These are phyloP conservation scores for Cryptocheilus praepositus DNA, from an alignment of 2,888 invertebrate species.

Conservation along the genomic window DNA sequence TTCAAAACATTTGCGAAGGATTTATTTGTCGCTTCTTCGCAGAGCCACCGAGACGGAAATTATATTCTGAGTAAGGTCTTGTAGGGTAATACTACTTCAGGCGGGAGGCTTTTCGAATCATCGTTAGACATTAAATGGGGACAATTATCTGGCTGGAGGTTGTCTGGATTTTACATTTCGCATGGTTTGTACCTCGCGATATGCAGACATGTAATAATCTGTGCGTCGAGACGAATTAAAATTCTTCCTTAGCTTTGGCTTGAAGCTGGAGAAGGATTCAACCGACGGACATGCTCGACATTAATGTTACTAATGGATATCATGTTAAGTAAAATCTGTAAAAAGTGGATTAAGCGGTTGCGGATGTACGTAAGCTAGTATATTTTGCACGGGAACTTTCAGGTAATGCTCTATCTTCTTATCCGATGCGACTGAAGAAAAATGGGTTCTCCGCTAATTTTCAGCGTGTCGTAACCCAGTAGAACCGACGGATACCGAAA, in stretches of 20 bases:
- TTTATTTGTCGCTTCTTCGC: constrained; percentile 3
- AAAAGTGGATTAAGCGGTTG: too few species aligned
- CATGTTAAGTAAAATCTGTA: too few species aligned
- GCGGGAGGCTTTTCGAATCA: constrained; percentile 22
- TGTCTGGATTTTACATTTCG: constrained; percentile 13
- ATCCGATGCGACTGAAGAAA: too few species aligned
- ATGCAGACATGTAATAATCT: constrained; percentile 29
- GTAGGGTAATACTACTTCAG: constrained; percentile 31
- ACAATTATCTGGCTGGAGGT: constrained; percentile 33
- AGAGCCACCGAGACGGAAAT: constrained; percentile 3
- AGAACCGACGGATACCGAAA: too few species aligned
- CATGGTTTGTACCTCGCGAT: constrained; percentile 11
- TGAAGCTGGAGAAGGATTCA: constrained; percentile 8
- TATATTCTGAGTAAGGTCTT: constrained; percentile 9
- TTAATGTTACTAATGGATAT: constrained; percentile 22
- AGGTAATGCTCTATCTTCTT: too few species aligned
- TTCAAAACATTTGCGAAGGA: constrained; percentile 6
- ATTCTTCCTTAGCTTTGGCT: constrained; percentile 6
- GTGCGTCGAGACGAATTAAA: constrained; percentile 43
- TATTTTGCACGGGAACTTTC: too few species aligned
- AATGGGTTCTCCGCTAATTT: too few species aligned
- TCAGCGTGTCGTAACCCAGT: too few species aligned
- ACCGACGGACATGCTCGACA: constrained; percentile 27
- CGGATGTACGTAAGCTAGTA: too few species aligned
- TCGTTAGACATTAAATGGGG: constrained; percentile 38